phyloP scores from a whole-genome alignment of 2,888 invertebrate genomes.

The Celastrina argiolus region DNA sequence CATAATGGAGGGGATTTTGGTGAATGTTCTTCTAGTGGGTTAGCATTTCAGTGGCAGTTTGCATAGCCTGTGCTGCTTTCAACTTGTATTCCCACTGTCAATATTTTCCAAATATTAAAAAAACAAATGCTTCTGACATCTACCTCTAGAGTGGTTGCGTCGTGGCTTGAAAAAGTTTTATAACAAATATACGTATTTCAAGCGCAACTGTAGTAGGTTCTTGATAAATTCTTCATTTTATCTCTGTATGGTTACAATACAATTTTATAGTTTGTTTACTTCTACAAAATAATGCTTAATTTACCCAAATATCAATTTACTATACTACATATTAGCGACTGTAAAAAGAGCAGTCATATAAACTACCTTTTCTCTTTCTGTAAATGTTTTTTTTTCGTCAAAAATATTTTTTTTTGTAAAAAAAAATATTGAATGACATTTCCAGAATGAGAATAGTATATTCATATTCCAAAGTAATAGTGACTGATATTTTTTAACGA shows the following conservation, averaged over 20 bases:
- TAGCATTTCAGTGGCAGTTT: slow-evolving; percentile 28
- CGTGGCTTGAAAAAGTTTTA: neutral
- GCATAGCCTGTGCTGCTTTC: neutral
- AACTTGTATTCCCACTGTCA: slow-evolving; percentile 8
- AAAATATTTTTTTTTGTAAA: too few species aligned
- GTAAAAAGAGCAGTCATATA: too few species aligned
- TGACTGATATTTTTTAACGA: too few species aligned
- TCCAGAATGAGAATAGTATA: too few species aligned
- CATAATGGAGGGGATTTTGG: slow-evolving; percentile 33
- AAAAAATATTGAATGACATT: too few species aligned
- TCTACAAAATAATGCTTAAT: too few species aligned
- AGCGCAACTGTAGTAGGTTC: neutral
- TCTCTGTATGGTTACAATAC: neutral
- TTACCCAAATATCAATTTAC: too few species aligned
- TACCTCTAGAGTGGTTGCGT: neutral
- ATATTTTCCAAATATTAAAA: slow-evolving; percentile 5
- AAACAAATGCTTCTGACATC: neutral
- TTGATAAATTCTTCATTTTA: neutral
- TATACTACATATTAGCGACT: too few species aligned
- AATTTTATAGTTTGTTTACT: too few species aligned
- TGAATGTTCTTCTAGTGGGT: slow-evolving; percentile 32
- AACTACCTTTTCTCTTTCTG: too few species aligned
- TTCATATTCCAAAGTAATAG: too few species aligned
- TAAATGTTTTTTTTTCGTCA: too few species aligned
- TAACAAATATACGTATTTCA: neutral